Evolutionary conservation across 2,888 invertebrate genomes (phyloP).

Genomic region (Eulithis testata): DNA sequence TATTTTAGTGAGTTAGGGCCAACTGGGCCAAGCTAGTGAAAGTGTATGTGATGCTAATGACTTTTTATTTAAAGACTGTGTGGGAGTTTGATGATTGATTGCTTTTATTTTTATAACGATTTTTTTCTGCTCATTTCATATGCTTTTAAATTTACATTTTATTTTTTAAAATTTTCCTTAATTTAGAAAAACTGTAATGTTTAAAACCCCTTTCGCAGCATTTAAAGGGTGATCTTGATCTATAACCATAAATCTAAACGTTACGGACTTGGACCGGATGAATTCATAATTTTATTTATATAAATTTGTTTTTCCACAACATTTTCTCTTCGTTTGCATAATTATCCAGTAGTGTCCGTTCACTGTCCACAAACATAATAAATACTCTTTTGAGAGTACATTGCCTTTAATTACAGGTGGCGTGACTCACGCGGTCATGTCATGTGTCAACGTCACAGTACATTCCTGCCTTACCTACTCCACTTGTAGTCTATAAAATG

Average conservation of each 20-base stretch:
- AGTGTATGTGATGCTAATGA: conserved; percentile 36
- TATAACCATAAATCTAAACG: too few relatives aligned
- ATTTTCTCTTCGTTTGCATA: conserved; percentile 10
- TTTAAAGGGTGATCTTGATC: too few relatives aligned
- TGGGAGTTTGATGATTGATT: conserved; percentile 35
- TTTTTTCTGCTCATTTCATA: too few relatives aligned
- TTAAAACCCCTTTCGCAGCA: too few relatives aligned
- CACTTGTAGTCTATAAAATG: conserved; percentile 14
- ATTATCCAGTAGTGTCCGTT: conserved; percentile 16
- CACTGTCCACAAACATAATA: conserved; percentile 38
- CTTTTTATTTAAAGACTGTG: conserved; percentile 32
- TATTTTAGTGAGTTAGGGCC: conserved; percentile 36
- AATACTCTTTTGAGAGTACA: conserved; percentile 33
- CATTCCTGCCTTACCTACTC: conserved; percentile 3
- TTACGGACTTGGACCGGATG: too few relatives aligned
- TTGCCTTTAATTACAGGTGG: conserved; percentile 48
- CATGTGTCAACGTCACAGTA: conserved; percentile 31
- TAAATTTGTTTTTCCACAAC: not conserved
- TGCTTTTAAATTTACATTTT: too few relatives aligned
- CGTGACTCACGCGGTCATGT: conserved; percentile 50
- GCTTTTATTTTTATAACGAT: conserved; percentile 26
- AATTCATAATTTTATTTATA: not conserved
- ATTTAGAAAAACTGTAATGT: too few relatives aligned
- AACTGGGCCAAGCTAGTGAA: conserved; percentile 35
- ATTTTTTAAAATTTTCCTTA: too few relatives aligned